Percentiles rank a stretch among this genome's conserved stretches.
phyloP scores from a whole-genome alignment of 2,797 vertebrate species.

The Gallinago nigripennis region DNA sequence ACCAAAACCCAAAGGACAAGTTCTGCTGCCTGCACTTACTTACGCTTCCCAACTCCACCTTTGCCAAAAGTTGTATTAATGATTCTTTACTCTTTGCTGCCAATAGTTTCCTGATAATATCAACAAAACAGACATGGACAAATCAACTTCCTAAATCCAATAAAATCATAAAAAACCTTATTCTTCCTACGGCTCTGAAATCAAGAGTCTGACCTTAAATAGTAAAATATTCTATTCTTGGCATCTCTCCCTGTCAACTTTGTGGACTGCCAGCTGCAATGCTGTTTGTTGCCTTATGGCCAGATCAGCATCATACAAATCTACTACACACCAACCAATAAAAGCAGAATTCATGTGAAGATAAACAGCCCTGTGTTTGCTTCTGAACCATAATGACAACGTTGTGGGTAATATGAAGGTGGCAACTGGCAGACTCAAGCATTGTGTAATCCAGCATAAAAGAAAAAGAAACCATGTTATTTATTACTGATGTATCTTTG shows the following conservation, averaged over 20 bases:
- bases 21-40: background rate
- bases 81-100: background rate
- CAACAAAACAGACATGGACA: background rate
- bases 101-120: background rate
- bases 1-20: background rate
- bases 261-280: background rate
- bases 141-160: background rate
- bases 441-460: conserved; percentile 30
- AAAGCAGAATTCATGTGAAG: background rate
- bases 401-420: background rate
- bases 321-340: background rate
- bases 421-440: background rate
- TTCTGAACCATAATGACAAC: background rate
- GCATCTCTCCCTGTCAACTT: background rate
- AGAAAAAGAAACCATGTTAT: background rate
- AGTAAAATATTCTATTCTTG: conserved; percentile 17
- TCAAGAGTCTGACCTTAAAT: background rate
- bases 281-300: conserved; percentile 14
- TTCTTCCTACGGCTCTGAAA: background rate
- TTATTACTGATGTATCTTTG: background rate
- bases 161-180: background rate
- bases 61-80: background rate
- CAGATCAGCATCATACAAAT: conserved; percentile 24
- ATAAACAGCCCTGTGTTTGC: background rate
- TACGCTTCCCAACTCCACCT: background rate